phyloP scores from a whole-genome alignment of 2,113 vertebrate genomes.

The Gobius niger region DNA sequence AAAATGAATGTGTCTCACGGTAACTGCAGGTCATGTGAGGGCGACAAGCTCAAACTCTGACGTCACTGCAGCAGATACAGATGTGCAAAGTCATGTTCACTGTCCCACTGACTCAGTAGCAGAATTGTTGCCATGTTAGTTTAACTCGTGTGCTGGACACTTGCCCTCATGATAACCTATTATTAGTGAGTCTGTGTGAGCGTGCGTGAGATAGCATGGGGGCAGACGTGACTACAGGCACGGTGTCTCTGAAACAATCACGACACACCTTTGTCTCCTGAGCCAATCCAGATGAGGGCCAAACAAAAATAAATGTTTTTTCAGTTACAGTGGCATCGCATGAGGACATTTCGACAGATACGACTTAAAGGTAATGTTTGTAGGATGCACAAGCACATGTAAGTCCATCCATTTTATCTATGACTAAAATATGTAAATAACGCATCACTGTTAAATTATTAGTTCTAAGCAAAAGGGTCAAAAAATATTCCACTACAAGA shows the following conservation, averaged over 20 bases:
- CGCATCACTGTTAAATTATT: no score
- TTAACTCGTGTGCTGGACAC: slow-evolving; percentile 28
- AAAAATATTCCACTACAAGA: no score
- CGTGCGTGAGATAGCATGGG: not conserved
- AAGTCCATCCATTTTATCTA: no score
- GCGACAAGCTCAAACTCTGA: no score
- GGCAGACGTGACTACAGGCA: slow-evolving; percentile 63
- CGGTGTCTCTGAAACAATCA: slow-evolving; percentile 5
- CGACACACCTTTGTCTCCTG: not conserved
- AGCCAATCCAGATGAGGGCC: not conserved
- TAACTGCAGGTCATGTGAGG: no score
- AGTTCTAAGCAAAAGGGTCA: no score
- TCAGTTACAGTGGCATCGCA: no score
- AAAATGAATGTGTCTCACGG: no score
- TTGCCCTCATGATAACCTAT: slow-evolving; percentile 48
- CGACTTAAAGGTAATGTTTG: no score
- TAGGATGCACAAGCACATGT: no score
- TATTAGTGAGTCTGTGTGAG: slow-evolving; percentile 34
- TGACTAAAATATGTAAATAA: no score
- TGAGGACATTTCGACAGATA: no score
- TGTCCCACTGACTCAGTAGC: slow-evolving; percentile 11
- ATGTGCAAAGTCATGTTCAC: slow-evolving; percentile 19
- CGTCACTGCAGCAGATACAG: not conserved
- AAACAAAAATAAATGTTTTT: not conserved
- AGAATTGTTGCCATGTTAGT: slow-evolving; percentile 30